Evolutionary conservation across 2,888 invertebrate species (phyloP), one percentile per base, ranked within the genome.

Genomic region (Netelia fuscicornis): DNA sequence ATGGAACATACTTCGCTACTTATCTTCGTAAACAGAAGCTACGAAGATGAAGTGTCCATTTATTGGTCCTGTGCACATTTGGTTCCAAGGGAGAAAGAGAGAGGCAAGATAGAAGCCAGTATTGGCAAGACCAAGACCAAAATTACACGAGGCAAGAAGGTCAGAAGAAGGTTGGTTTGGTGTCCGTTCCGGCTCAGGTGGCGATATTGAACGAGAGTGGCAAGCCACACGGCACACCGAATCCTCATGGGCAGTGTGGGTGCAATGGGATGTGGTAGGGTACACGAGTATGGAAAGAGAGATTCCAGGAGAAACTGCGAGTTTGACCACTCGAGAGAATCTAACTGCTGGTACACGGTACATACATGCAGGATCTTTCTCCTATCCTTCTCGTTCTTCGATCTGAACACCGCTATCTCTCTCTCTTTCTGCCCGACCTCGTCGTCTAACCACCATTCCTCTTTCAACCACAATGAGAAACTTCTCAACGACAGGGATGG

Each of bases 251-350:
- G 54, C 72, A 77, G 77, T 44, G 68, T 23, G 68, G 48, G 30
- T 5, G 30, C 30, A 30, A 30, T 5, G 30, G 30, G 30, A 30
- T 25, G 52, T 23, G 20, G 13, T 20, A 48, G 54, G 10, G 58
- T 74, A 25, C 48, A 20, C 48, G 62, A 30, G 30, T 30, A 30
- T 30, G 74, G 60, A 74, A 81, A 72, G 5, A 54, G 56, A 72
- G 62, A 67, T 54, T 62, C 17, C 67, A 68, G 44, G 48, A 17
- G 80, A 74, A 84, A 75, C 84, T 75, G 56, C 79, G 68, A 82
- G 83, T 84, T 84, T 85, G 72, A 71, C 83, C 84, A 86, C 80
- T 85, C 78, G 64, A 81, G 81, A 78, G 76, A 62, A 76, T 67
- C 30, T 30, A 68, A 64, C 72, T 13, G 23, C 30, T 30, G 30